Percentiles rank a stretch among this genome's conserved stretches.
Evolutionary conservation across 2,888 invertebrate genomes (phyloP).

Genomic region (Chymomyza caudatula): DNA sequence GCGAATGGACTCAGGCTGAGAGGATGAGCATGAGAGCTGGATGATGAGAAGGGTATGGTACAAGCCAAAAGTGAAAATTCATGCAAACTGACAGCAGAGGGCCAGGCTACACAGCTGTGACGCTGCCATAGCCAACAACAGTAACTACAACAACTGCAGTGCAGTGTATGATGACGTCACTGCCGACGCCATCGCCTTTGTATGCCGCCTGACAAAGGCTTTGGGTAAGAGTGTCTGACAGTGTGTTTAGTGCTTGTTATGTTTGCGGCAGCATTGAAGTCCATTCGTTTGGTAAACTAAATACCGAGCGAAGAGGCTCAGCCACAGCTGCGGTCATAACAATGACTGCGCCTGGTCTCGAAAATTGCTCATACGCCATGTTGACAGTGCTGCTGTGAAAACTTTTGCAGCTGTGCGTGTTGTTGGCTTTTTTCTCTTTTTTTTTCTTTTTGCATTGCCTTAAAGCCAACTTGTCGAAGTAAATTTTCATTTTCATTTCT

Average conservation of each 20-base stretch:
- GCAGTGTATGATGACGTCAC: neutral
- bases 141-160: neutral
- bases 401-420: neutral
- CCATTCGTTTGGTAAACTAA: conserved; percentile 44
- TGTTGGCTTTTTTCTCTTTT: neutral
- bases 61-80: conserved; percentile 49
- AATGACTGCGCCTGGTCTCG: conserved; percentile 25
- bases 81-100: conserved; percentile 43
- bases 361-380: conserved; percentile 59
- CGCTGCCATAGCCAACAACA: conserved; percentile 6
- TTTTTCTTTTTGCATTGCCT: conserved; percentile 21
- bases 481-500: conserved; percentile 54
- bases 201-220: conserved; percentile 18
- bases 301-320: conserved; percentile 35
- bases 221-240: neutral
- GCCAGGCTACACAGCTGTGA: conserved; percentile 8
- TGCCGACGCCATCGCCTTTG: neutral
- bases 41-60: neutral
- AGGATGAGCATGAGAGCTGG: neutral
- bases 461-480: conserved; percentile 34
- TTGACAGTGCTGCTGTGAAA: conserved; percentile 15
- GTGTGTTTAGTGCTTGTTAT: conserved; percentile 16
- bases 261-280: conserved; percentile 51
- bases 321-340: conserved; percentile 46
- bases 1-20: neutral